phyloP scores from a whole-genome alignment of 2,113 vertebrate species.

The Engraulis encrasicolus region DNA sequence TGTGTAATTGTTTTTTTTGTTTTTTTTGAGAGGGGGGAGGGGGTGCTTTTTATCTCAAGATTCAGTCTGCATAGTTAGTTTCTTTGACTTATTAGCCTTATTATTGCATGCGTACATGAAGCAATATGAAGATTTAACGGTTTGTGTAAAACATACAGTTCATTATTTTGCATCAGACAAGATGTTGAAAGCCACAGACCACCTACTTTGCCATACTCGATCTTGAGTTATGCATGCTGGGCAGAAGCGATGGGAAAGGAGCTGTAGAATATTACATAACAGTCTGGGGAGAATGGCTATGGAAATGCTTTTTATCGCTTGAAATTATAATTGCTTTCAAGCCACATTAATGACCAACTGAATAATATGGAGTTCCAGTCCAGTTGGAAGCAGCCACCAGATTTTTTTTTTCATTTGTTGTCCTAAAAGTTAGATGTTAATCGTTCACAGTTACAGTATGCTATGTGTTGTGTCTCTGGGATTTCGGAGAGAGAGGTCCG shows the following conservation, averaged over 20 bases:
- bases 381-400: background rate
- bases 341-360: background rate
- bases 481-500: too few species aligned
- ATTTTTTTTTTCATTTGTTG: background rate
- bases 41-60: background rate
- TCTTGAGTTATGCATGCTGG: background rate
- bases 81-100: background rate
- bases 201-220: slow-evolving; percentile 11
- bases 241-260: background rate
- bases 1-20: background rate
- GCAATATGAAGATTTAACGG: background rate
- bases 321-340: background rate
- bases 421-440: background rate
- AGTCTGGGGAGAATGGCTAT: slow-evolving; percentile 12
- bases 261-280: slow-evolving; percentile 13
- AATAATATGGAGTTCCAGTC: background rate
- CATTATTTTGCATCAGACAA: background rate
- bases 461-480: background rate
- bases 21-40: too few species aligned
- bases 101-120: background rate
- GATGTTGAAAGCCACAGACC: slow-evolving; percentile 13
- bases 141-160: background rate
- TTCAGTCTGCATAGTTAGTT: background rate
- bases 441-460: background rate
- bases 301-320: background rate